Base-by-base conservation (phyloP, 2,888 invertebrate species). In the Nomada fucata region DNA sequence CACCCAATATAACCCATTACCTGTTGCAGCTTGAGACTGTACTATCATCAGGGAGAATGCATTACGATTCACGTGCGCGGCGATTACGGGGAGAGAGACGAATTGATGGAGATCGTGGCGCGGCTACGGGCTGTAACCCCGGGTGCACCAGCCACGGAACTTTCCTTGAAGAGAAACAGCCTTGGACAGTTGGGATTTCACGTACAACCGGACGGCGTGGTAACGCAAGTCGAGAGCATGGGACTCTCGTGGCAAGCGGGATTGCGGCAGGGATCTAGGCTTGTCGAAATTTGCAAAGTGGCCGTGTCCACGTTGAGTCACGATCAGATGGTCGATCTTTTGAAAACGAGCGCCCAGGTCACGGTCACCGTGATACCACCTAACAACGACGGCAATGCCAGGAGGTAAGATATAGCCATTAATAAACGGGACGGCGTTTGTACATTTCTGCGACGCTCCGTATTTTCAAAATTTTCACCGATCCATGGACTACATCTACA, bases 41-140 rank as follows among this genome's bases (percentile, higher is more conserved):
- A 97, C 94, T 98, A 98, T 94, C 98, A 98, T 94, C 97, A 98
- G 94, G 98, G 99, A 2, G 99, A 99, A 94, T 98, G 98, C 93
- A 96, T 98, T 88, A 96, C 97, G 7, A 95, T 98, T 82, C 96
- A 97, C 89, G 96, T 97, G 92, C 95, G 96, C 76, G 96, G 97
- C 88, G 95, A 95, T 61, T 95, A 95, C 82, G 95, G 95, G 4
- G 97, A 97, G 89, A 94, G 95, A 4, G 96, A 96, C 87, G 96
- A 96, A 88, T 93, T 96, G 77, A 95, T 96, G 93, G 97, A 97
- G 93, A 96, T 98, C 79, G 96, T 97, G 91, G 96, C 96, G 18
- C 95, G 99, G 36, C 95, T 99, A 53, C 95, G 96, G 70, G 96
- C 96, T 68, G 98, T 98, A 1, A 98, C 98, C 29, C 95, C 96